Evolutionary conservation across 1,140 invertebrate genomes (phyloP).

Genomic region (Sminthurinus signatus): DNA sequence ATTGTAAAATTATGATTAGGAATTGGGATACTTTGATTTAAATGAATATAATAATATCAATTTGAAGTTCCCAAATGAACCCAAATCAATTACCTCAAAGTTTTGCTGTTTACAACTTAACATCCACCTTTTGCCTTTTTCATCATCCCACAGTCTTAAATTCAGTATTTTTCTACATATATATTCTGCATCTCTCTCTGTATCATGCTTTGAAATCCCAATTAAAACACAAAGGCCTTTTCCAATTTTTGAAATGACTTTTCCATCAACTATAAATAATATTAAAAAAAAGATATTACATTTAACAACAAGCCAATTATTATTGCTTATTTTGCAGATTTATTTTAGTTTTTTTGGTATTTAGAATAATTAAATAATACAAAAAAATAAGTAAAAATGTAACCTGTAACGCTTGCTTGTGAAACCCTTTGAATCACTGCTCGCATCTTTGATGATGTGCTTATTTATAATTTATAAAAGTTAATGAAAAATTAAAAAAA

Average conservation of each 20-base stretch:
- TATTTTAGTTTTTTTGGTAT: slow-evolving; percentile 15
- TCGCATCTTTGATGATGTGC: no score
- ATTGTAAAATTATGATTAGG: neutral
- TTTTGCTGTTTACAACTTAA: slow-evolving; percentile 70
- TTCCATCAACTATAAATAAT: slow-evolving; percentile 62
- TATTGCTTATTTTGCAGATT: neutral
- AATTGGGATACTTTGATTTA: neutral
- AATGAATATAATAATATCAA: neutral
- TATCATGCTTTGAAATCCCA: slow-evolving; percentile 73
- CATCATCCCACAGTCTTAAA: slow-evolving; percentile 72
- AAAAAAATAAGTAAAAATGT: neutral
- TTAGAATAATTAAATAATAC: slow-evolving; percentile 8
- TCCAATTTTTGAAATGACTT: slow-evolving; percentile 72
- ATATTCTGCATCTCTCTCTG: slow-evolving; percentile 71
- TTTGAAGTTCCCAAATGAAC: neutral
- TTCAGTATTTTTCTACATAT: slow-evolving; percentile 79
- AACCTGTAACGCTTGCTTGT: slow-evolving; percentile 64
- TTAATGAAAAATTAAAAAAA: no score
- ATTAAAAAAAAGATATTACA: slow-evolving; percentile 7
- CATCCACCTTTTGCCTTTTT: slow-evolving; percentile 68
- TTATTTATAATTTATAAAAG: no score
- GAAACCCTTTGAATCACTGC: slow-evolving; percentile 67
- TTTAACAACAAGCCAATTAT: neutral
- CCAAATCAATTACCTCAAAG: slow-evolving; percentile 48
- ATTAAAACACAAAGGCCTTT: slow-evolving; percentile 78